Conservation (phyloP, 35 echinoderm and acorn worm species). For the Eucidaris tribuloides region DNA sequence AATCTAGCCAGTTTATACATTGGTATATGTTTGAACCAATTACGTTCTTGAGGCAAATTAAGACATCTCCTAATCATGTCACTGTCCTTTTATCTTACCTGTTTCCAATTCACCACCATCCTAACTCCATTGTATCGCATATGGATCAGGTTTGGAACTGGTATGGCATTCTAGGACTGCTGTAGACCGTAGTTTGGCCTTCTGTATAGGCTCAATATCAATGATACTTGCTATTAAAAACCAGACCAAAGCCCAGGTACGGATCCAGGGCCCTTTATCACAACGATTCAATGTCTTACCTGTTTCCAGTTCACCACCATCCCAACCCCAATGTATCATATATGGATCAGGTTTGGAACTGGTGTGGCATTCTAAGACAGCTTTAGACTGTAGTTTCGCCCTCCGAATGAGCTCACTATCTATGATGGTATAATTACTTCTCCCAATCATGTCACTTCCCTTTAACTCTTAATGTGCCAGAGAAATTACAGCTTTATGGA, state of each 20-base stretch:
- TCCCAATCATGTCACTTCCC: too few species aligned
- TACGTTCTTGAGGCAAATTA: too few species aligned
- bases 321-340: constrained; percentile 25
- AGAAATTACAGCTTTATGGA: too few species aligned
- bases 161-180: constrained; percentile 51
- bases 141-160: constrained; percentile 71
- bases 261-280: neutral
- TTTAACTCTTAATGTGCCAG: too few species aligned
- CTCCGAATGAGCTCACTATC: constrained; percentile 66
- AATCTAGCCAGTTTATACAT: neutral
- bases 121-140: constrained; percentile 60
- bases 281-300: constrained; percentile 32
- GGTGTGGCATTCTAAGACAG: neutral
- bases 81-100: constrained; percentile 18
- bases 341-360: constrained; percentile 55
- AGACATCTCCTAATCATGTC: too few species aligned
- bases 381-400: constrained; percentile 54
- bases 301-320: neutral
- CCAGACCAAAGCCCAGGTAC: neutral
- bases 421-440: too few species aligned
- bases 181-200: constrained; percentile 21
- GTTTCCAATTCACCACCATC: constrained; percentile 46
- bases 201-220: constrained; percentile 14
- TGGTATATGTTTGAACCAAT: neutral
- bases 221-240: constrained; percentile 46